Base-by-base conservation (phyloP, 2,113 vertebrate species). In the Macrotus californicus region DNA sequence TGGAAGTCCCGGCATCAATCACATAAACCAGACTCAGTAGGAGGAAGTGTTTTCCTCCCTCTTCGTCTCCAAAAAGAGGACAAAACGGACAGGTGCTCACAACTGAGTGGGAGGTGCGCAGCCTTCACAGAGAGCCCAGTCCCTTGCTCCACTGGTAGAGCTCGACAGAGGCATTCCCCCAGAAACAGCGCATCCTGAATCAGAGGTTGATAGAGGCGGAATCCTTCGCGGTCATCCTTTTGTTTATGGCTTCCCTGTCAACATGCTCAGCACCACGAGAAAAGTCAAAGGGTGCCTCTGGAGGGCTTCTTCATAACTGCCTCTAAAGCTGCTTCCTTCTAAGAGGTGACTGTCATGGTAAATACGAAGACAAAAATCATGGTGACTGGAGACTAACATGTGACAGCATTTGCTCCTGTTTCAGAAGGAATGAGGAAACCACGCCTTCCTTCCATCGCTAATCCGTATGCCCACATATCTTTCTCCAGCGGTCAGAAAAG, bases 1-100 rank as follows among this genome's bases (percentile, higher is more conserved):
- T 93, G 80, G 84, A 96, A 97, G 46, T 95, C 82, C 50, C 89
- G 79, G 91, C 93, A 94, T 96, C 91, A 96, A 94, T 97, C 94
- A 96, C 89, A 59, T 92, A 94, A 97, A 97, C 75, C 77, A 97
- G 94, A 64, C 94, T 94, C 97, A 87, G 80, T 66, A 70, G 83
- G 86, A 76, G 50, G 39, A 92, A 92, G 31, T 84, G 59, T 96
- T 93, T 86, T 81, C 87, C 83, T 93, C 95, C 88, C 77, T 87
- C 43, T 72, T 94, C 91, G 77, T 70, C 82, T 86, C 70, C 46
- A 76, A 34, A 80, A 77, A 72, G n/a, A 82, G 6, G 31, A 64
- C 72, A 84, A 81, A 8, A 36, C 3, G 4, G 43, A 61, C 43
- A 88, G 67, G 34, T 2, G 34, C 10, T 90, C 72, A 39, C 1